These are phyloP conservation scores for Aricia artaxerxes DNA, from an alignment of 2,888 invertebrate genomes.

Conservation along the genomic window DNA sequence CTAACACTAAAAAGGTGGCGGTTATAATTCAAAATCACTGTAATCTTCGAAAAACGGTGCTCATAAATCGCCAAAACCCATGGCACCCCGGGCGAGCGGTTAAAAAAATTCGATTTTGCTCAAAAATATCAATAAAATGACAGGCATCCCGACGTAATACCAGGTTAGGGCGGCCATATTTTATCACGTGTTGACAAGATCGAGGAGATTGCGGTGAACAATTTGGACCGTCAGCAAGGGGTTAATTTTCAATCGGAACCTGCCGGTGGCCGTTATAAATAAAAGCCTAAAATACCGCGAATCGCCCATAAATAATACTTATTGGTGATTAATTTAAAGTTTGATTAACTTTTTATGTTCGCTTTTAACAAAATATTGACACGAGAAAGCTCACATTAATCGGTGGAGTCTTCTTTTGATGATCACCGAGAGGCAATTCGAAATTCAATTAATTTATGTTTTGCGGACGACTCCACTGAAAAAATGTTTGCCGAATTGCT, in stretches of 20 bases:
- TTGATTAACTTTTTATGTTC: slow-evolving; percentile 60
- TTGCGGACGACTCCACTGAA: background rate
- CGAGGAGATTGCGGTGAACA: slow-evolving; percentile 59
- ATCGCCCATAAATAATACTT: slow-evolving; percentile 62
- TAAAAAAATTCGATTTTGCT: slow-evolving; percentile 70
- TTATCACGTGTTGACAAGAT: slow-evolving; percentile 76
- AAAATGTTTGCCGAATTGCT: slow-evolving; percentile 32
- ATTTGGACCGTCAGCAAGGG: slow-evolving; percentile 66
- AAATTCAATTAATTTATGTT: slow-evolving; percentile 25
- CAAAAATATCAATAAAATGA: slow-evolving; percentile 73
- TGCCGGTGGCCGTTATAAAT: slow-evolving; percentile 74
- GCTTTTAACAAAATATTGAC: slow-evolving; percentile 58
- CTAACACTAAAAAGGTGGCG: slow-evolving; percentile 6
- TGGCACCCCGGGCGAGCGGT: slow-evolving; percentile 67
- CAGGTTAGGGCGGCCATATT: slow-evolving; percentile 72
- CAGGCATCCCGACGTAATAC: slow-evolving; percentile 65
- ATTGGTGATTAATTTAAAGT: slow-evolving; percentile 54
- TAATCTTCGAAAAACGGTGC: slow-evolving; percentile 49
- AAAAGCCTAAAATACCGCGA: slow-evolving; percentile 51
- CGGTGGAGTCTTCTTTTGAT: slow-evolving; percentile 35
- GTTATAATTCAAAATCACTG: slow-evolving; percentile 56
- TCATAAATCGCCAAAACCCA: slow-evolving; percentile 70
- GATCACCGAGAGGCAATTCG: slow-evolving; percentile 27
- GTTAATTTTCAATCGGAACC: slow-evolving; percentile 77
- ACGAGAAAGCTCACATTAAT: slow-evolving; percentile 49